These are phyloP conservation scores for Cyrtodaria siliqua DNA, from an alignment of 2,888 invertebrate genomes.

Conservation along the genomic window DNA sequence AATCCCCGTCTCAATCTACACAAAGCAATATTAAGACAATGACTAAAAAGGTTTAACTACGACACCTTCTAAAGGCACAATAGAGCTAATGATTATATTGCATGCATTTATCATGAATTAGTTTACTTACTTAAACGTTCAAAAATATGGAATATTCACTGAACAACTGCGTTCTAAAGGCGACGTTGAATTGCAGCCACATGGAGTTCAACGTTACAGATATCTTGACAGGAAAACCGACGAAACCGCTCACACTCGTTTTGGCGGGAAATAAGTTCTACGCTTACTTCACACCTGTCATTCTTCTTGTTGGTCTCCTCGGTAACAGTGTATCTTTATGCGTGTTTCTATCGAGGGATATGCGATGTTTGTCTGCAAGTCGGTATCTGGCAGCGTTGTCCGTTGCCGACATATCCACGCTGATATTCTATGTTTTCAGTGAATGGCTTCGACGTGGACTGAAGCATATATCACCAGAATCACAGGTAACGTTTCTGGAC, in stretches of 20 bases:
- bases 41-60: too few relatives aligned
- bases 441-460: slow-evolving; percentile 82
- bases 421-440: slow-evolving; percentile 87
- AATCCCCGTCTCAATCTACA: too few relatives aligned
- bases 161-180: too few relatives aligned
- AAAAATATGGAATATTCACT: too few relatives aligned
- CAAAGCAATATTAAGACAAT: too few relatives aligned
- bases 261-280: slow-evolving; percentile 82
- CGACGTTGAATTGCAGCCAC: too few relatives aligned
- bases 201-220: neutral
- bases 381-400: slow-evolving; percentile 93
- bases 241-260: neutral
- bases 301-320: slow-evolving; percentile 91
- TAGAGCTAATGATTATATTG: too few relatives aligned
- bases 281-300: slow-evolving; percentile 90
- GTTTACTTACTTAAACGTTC: too few relatives aligned
- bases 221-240: neutral
- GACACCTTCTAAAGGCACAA: too few relatives aligned
- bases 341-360: slow-evolving; percentile 92
- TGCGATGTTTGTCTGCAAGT: slow-evolving; percentile 90
- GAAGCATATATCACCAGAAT: slow-evolving; percentile 48
- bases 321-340: slow-evolving; percentile 92
- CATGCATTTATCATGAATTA: too few relatives aligned
- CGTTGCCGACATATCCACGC: slow-evolving; percentile 91
- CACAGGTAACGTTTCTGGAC: slow-evolving; percentile 63